A percentile compares a stretch with the other conserved stretches of the same genome.
These are phyloP conservation scores for Merluccius polli DNA, from an alignment of 2,797 vertebrate species.

Conservation along the genomic window DNA sequence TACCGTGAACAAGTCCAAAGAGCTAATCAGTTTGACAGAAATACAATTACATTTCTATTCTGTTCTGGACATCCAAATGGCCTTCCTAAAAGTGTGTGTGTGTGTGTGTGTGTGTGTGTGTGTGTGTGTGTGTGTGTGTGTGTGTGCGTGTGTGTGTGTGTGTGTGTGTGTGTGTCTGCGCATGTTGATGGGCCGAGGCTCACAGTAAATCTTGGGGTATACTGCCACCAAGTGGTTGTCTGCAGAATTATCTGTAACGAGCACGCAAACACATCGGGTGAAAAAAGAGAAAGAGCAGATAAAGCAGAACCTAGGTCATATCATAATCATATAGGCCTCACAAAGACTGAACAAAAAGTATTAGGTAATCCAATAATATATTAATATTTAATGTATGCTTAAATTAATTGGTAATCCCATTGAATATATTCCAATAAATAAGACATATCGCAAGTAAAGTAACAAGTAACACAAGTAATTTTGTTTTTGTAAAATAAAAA, in stretches of 20 bases:
- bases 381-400: background rate
- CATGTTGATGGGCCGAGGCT: background rate
- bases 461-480: no score
- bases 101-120: background rate
- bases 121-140: background rate
- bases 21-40: conserved; percentile 30
- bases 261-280: background rate
- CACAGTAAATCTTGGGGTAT: conserved; percentile 19
- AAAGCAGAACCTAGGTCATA: background rate
- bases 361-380: no score
- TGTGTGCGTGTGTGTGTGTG: background rate
- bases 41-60: conserved; percentile 33
- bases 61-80: conserved; percentile 27
- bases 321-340: background rate
- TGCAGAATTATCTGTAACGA: background rate
- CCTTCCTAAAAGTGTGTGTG: background rate
- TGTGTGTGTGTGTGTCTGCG: background rate
- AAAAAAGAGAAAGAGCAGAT: no score
- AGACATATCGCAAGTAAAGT: no score
- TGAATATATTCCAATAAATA: background rate
- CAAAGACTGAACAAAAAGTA: background rate
- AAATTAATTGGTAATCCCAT: background rate
- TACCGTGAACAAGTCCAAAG: conserved; percentile 17
- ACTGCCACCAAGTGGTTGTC: conserved; percentile 45
- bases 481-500: background rate